Base-by-base conservation (phyloP, 2,888 invertebrate species). In the Parascotia fuliginaria region DNA sequence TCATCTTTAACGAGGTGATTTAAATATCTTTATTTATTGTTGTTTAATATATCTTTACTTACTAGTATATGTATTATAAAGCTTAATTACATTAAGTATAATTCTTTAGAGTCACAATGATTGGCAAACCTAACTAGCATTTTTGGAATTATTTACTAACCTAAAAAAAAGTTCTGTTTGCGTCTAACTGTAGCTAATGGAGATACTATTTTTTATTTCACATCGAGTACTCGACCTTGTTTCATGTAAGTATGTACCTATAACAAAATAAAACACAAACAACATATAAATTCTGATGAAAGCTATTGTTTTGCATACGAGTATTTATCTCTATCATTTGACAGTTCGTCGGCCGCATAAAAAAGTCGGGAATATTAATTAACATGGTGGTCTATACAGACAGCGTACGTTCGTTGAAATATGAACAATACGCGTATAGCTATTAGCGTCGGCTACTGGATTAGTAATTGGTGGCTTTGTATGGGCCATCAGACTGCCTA, bases 381-480 rank as follows among this genome's bases (percentile, higher is more conserved):
- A 69, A 56, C 65, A 65, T 55, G 31, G 29, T 60, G 62, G 65
- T 31, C 27, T 22, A 42, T 52, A 42, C 55, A 55, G 47, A 50
- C 42, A 16, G 29, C 39, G 48, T 32, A 41, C 48, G 53, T 41
- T 52, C 64, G 57, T 65, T 63, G 71, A 64, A 66, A 72, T 72
- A 68, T 70, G 63, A 73, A 70, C 73, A 72, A 72, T 66, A 70
- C 65, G 53, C 52, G 55, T 55, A 56, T 34, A 60, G 60, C 59
- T 59, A 66, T 63, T 67, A 62, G 58, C 50, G 62, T 52, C 55
- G 42, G 58, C 72, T 70, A 73, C 67, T 73, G 70, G 67, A 58
- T 58, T 73, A 76, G 71, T 87, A 85, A 86, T 85, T 85, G 83
- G 80, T 80, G 74, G 82, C 75, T 79, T 80, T 81, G 83, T 78